Conservation (phyloP, 1,140 invertebrate species). For the Pollicipes pollicipes region DNA sequence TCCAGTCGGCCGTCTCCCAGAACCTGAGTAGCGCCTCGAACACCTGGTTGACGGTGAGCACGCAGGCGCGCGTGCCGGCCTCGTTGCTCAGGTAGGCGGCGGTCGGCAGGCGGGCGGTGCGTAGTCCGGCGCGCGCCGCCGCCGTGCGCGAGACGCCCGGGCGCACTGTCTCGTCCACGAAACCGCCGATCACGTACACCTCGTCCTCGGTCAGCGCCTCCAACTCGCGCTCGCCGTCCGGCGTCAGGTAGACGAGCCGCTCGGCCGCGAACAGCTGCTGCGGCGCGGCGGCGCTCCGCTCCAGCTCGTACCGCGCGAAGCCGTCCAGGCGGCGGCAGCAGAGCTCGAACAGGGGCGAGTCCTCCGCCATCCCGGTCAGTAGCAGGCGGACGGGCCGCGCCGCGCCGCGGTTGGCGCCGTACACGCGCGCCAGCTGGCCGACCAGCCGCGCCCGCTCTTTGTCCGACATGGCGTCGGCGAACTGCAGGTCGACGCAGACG, state of each 20-base stretch:
- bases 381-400: not conserved
- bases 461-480: not conserved
- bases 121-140: not conserved
- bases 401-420: not conserved
- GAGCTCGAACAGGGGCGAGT: not conserved
- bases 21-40: not conserved
- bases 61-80: not conserved
- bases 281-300: not conserved
- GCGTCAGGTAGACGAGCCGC: not conserved
- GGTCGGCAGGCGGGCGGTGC: not conserved
- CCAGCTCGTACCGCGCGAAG: not conserved
- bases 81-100: not conserved
- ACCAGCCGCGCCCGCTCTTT: not conserved
- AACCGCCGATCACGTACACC: not conserved
- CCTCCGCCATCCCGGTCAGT: not conserved
- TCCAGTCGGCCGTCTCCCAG: not conserved
- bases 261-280: not conserved
- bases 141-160: not conserved
- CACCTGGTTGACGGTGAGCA: not conserved
- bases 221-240: not conserved
- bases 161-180: not conserved
- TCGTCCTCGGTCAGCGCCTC: not conserved
- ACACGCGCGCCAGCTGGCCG: not conserved
- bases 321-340: not conserved
- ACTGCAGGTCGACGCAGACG: not conserved